Evolutionary conservation across 2,113 vertebrate species (phyloP).

Genomic region (Cryptomyrus ogoouensis): DNA sequence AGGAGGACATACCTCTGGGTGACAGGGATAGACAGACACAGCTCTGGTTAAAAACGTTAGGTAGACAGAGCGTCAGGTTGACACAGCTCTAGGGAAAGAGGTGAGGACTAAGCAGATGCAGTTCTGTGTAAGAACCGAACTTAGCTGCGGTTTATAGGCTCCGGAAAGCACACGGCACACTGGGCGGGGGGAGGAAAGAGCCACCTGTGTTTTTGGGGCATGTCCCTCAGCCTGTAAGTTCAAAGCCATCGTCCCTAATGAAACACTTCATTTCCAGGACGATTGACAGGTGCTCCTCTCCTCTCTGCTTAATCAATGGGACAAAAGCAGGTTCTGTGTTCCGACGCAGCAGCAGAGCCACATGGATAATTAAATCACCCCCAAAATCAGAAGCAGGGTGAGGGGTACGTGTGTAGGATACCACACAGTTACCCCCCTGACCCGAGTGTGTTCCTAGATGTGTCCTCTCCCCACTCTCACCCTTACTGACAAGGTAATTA

Average conservation of each 20-base stretch:
- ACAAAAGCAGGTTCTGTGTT: slow-evolving; percentile 67
- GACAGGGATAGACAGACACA: background rate
- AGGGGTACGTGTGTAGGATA: slow-evolving; percentile 52
- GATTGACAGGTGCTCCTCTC: slow-evolving; percentile 70
- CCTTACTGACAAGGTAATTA: slow-evolving; percentile 4
- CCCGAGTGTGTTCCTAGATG: slow-evolving; percentile 5
- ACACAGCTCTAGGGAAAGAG: background rate
- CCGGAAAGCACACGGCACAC: background rate
- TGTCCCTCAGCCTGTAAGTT: background rate
- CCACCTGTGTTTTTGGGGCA: background rate
- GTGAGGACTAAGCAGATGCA: background rate
- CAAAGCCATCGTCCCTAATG: slow-evolving; percentile 22
- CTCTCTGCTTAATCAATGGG: slow-evolving; percentile 86
- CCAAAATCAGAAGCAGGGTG: slow-evolving; percentile 47
- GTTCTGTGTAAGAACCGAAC: background rate
- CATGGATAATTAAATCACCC: slow-evolving; percentile 85
- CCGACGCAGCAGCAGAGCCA: slow-evolving; percentile 56
- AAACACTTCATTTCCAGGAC: slow-evolving; percentile 34
- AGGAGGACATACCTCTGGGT: background rate
- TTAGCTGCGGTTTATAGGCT: background rate
- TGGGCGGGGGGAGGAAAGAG: background rate
- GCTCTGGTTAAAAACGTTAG: background rate
- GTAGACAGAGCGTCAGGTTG: background rate
- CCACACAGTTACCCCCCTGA: slow-evolving; percentile 45
- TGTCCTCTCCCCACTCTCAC: background rate